Base-by-base conservation (phyloP, 2,888 invertebrate genomes). In the Cantharis rufa region DNA sequence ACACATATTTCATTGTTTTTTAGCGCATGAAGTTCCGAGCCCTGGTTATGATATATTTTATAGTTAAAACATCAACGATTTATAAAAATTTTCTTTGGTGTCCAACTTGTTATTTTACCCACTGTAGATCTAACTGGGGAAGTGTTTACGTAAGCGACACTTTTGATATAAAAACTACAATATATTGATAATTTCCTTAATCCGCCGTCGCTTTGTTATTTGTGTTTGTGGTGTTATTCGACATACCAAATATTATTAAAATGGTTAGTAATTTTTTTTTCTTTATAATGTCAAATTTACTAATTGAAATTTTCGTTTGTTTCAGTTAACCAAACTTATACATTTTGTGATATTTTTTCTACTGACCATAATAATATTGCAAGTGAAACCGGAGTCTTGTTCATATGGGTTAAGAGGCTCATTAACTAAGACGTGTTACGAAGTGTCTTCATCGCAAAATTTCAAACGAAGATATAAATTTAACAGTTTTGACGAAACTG, bases 371-470 rank as follows among this genome's bases (percentile, higher is more conserved):
- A 62, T 48, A 5, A 15, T 21, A 48, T n/a, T 62, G 70, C 13
- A 13, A 48, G 48, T 18, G 1, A 70, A 76, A 71, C 15, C 70
- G 15, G 85, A 85, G 84, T 86, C 86, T 82, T 88, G 88, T 74
- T 82, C 85, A 0, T 88, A 88, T 76, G 88, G 87, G 10, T 87
- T 87, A 74, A 82, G 88, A 72, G 88, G 88, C 10, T 88, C 88
- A 4, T 77, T 88, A 28, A 88, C 87, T 2, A 86, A 88, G 10
- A 87, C 87, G 4, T 88, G 88, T 73, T 81, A 84, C n/a, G 86
- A 87, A 75, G 87, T 87, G n/a, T 85, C 85, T 1, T 80, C 87
- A 1, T 74, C 69, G n/a, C 87, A 83, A 81, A 87, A 88, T 81
- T 85, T 85, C 61, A 77, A 74, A 66, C 87, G 87, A n/a, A 81